Evolutionary conservation across 1,140 invertebrate genomes (phyloP), one percentile per base, ranked within the genome.

Genomic region (Drosophila parvula): DNA sequence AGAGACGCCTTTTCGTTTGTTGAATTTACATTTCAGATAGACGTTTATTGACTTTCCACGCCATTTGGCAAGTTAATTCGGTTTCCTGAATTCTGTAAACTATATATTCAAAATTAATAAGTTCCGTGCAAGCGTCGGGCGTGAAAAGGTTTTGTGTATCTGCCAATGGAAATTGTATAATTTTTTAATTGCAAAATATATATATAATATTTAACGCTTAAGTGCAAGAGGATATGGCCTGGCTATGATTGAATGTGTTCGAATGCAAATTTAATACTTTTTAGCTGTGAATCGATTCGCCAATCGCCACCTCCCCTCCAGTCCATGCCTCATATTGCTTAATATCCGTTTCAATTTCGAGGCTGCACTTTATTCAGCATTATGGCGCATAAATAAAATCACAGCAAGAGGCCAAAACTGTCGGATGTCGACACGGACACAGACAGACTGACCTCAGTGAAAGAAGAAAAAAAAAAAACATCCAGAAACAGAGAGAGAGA

Each of bases 301-400:
- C 27, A 30, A 40, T n/a, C n/a, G 12, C n/a, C 14, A 3, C 10
- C 28, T 3, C 22, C 7, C 10, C 5, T 27, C 18, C 1, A 14
- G 3, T 16, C 55, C 32, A 36, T 70, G 47, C 34, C 50, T 55
- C 51, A 65, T 60, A 78, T 78, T 65, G 81, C 81, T 88, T 67
- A 73, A 86, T 86, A 83, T 86, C 80, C 76, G 79, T 59, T 78
- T 86, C 53, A 65, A 79, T 82, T 77, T 67, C 74, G 63, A 69
- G 57, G 44, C 51, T 73, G 70, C 75, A 81, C 70, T 86, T 76
- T 82, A 79, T 82, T 73, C 53, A 61, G 56, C 45, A 84, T 84
- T 77, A 79, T 57, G 75, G 51, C 43, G 57, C 74, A 86, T 88
- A 88, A 82, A 86, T 82, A 86, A 86, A 86, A 65, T 86, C 69